Evolutionary conservation across 2,888 invertebrate genomes (phyloP), one percentile per base, ranked within the genome.

Genomic region (Willowsia nigromaculata): DNA sequence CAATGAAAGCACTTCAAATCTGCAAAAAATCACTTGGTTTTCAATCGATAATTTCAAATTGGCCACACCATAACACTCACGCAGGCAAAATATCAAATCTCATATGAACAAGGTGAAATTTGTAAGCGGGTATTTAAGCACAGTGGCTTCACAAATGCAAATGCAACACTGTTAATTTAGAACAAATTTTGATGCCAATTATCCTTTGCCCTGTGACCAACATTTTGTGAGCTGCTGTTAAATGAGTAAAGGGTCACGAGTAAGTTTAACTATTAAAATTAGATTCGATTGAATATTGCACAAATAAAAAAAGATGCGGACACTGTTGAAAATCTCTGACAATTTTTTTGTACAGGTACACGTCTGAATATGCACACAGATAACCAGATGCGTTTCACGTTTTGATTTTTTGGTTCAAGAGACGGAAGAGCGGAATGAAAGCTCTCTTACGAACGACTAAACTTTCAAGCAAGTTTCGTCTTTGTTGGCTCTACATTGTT

Each of bases 371-470:
- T 43, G 1, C 71, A 43, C 43, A 71, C 5, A 43, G 25, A 71
- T 18, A 22, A 43, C n/a, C 18, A 33, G 74, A 68, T 62, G 56
- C 50, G 56, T 87, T 87, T 71, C 81, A 87, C 71, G 81, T 87
- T 68, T 87, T 81, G 87, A 82, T 88, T 88, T 88, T 88, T 88
- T 88, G 87, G 82, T 88, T 88, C 82, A 88, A 81, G 88, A 88
- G 88, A 88, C 88, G 88, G 88, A 88, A 88, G 88, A 88, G 88
- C 88, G 83, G 83, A 88, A 88, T 88, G 88, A 88, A 88, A 88
- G 88, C 82, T 82, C 88, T 88, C 88, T 88, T 88, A 88, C 88
- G 83, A 88, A 78, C 88, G 88, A 88, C 88, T 88, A 59, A 88
- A 88, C 87, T 88, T 88, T 88, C 87, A 88, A 82, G 74, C 82